Base-by-base conservation (phyloP, 2,797 vertebrate species). In the Phrynocephalus guinanensis region DNA sequence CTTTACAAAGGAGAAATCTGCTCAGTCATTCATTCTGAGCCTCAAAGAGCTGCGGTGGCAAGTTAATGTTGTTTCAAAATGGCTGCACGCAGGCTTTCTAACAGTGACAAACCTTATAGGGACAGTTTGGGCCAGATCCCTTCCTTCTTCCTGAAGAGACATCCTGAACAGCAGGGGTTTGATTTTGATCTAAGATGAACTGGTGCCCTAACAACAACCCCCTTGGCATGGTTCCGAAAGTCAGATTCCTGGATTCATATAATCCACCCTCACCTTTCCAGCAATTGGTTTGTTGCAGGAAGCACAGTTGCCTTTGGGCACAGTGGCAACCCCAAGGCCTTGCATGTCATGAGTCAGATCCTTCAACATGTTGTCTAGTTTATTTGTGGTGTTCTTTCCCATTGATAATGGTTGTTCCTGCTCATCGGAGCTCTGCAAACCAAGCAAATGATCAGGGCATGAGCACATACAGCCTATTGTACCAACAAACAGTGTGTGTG, bases 361-460 rank as follows among this genome's bases (percentile, higher is more conserved):
- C 70, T 97, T 97, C 20, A 99, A 96, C 94, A 99, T 97, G 48
- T 96, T 96, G 48, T 99, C 98, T 82, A 99, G 97, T 0, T 78
- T 93, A 18, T 87, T 70, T 15, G 96, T 48, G 3, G 83, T 44
- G 22, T 87, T 91, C 52, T 88, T 85, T 60, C 91, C 87, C 30
- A 56, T 88, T 30, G 90, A 6, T 11, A 50, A 18, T 1, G 78
- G 82, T 10, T 93, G 88, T n/a, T 89, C 89, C 72, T 60, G 24
- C 87, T 80, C 82, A 0, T 83, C 79, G 1, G 1, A 48, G 6
- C 91, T 87, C 96, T 96, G 86, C 33, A 0, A 0, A 13, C 50
- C 60, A 80, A 67, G 68, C 70, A 86, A 70, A 91, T 48, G 83
- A 80, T 8, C 3, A 16, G 16, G 72, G 20, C 75, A 52, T 15